Evolutionary conservation across 1,140 invertebrate species (phyloP).

Genomic region (Tetramorium alpestre): DNA sequence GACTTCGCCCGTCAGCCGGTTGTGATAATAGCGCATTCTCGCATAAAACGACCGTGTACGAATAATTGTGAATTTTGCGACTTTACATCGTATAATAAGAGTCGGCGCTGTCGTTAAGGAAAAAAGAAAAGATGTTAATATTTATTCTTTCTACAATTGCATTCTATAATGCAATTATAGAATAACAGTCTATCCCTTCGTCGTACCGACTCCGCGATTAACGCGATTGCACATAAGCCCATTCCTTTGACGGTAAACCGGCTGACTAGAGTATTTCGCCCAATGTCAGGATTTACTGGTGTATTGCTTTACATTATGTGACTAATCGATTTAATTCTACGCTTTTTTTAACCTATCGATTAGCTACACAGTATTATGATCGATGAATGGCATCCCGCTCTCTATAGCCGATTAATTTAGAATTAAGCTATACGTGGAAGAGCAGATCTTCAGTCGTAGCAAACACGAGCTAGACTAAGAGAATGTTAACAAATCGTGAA

Average conservation of each 20-base stretch:
- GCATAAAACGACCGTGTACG: conserved; percentile 7
- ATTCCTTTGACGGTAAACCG: conserved; percentile 35
- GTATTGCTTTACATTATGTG: conserved; percentile 74
- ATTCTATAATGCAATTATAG: conserved; percentile 32
- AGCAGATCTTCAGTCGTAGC: conserved; percentile 81
- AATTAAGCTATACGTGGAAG: conserved; percentile 82
- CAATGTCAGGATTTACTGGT: conserved; percentile 75
- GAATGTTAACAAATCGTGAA: conserved; percentile 69
- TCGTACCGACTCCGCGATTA: conserved; percentile 12
- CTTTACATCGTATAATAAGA: neutral
- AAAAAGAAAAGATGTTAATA: conserved; percentile 35
- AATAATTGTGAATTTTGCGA: conserved; percentile 9
- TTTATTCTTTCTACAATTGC: conserved; percentile 3
- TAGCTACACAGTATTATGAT: conserved; percentile 68
- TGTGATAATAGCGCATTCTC: neutral
- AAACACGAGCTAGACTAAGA: conserved; percentile 76
- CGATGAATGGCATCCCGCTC: conserved; percentile 72
- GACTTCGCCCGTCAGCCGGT: conserved; percentile 64
- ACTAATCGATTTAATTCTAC: conserved; percentile 74
- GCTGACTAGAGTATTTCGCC: conserved; percentile 75
- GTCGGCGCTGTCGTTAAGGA: conserved; percentile 5
- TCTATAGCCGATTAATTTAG: conserved; percentile 76
- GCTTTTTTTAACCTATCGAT: conserved; percentile 65
- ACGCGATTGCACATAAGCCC: conserved; percentile 51
- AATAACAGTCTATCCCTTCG: conserved; percentile 39